These are phyloP conservation scores for Leptopterna dolabrata DNA, from an alignment of 2,888 invertebrate genomes.

Conservation along the genomic window DNA sequence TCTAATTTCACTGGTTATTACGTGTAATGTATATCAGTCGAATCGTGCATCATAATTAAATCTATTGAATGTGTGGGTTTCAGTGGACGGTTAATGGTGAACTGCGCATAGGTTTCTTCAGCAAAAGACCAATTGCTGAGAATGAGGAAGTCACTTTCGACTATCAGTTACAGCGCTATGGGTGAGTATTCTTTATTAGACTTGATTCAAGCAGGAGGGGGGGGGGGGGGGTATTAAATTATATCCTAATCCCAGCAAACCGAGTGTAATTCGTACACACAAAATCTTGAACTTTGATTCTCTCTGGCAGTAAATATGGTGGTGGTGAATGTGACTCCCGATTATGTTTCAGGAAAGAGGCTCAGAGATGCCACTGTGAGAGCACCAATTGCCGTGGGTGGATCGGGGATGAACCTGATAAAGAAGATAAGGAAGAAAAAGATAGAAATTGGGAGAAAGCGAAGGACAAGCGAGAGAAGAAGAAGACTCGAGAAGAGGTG, in stretches of 20 bases:
- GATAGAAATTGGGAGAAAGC: constrained; percentile 66
- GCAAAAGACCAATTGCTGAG: constrained; percentile 80
- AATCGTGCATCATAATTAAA: not conserved
- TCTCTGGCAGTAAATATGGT: no score
- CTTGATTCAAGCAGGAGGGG: no score
- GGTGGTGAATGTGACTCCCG: no score
- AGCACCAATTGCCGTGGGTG: constrained; percentile 91
- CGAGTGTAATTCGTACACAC: no score
- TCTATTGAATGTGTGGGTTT: constrained; percentile 54
- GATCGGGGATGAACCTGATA: constrained; percentile 91
- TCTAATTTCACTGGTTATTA: constrained; percentile 13
- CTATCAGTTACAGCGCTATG: constrained; percentile 97
- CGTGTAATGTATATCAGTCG: not conserved
- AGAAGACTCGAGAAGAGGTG: constrained; percentile 49
- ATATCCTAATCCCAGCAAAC: no score
- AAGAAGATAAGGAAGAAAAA: constrained; percentile 70
- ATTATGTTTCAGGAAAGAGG: constrained; percentile 78
- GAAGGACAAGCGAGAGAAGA: constrained; percentile 46
- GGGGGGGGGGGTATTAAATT: no score
- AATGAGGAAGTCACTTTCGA: constrained; percentile 99
- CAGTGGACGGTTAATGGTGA: constrained; percentile 92
- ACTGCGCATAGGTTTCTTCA: constrained; percentile 96
- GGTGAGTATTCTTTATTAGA: constrained; percentile 71
- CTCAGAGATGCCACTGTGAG: constrained; percentile 96
- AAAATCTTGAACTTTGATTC: no score